Percentiles rank a stretch among this genome's conserved stretches.
These are phyloP conservation scores for Oscheius sp. DNA, from an alignment of 2,888 invertebrate genomes.

Conservation along the genomic window DNA sequence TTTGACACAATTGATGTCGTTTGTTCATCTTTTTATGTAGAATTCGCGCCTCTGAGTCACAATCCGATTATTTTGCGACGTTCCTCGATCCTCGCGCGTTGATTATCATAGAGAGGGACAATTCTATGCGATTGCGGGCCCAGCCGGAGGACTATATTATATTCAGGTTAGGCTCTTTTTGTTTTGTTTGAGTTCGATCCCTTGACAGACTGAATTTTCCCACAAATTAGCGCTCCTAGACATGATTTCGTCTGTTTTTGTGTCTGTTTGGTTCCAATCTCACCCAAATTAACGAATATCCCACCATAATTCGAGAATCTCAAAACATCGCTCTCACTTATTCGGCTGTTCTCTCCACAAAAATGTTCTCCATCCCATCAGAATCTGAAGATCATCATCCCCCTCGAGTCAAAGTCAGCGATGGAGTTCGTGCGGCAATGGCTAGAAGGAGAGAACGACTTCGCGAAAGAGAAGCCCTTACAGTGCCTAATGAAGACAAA, in stretches of 20 bases:
- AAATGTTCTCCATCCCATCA: background rate
- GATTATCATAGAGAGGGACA: slow-evolving; percentile 1
- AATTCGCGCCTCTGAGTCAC: background rate
- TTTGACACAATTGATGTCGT: background rate
- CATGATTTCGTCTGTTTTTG: background rate
- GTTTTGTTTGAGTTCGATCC: too few species aligned
- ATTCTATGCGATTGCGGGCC: slow-evolving; percentile 12
- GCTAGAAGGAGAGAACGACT: background rate
- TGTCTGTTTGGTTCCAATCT: background rate
- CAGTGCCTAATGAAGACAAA: background rate
- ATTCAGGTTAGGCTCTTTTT: slow-evolving; percentile 23
- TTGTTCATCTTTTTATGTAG: too few species aligned
- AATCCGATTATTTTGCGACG: background rate
- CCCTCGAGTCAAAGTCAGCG: background rate
- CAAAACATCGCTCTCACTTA: background rate
- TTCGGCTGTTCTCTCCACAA: background rate
- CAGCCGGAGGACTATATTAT: slow-evolving; percentile 14
- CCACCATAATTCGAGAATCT: too few species aligned
- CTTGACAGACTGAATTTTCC: too few species aligned
- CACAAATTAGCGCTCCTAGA: too few species aligned
- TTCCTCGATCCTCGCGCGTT: background rate
- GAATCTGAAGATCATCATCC: slow-evolving; percentile 2
- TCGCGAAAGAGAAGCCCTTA: background rate
- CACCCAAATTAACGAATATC: too few species aligned
- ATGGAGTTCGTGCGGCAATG: slow-evolving; percentile 10